Evolutionary conservation across 2,797 vertebrate genomes (phyloP), one percentile per base, ranked within the genome.

Genomic region (Cyprinella venusta): DNA sequence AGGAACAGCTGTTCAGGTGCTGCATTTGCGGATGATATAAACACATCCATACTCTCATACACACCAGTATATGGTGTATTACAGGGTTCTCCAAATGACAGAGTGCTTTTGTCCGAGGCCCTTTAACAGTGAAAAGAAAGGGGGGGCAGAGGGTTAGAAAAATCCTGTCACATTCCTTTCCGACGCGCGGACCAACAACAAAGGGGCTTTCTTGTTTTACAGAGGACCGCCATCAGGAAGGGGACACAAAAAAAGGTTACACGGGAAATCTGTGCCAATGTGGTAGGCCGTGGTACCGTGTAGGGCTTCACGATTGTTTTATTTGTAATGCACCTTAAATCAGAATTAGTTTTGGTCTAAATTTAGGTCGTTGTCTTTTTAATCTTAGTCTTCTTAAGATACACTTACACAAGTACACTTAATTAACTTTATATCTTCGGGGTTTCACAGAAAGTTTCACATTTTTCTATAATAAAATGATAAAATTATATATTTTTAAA

Each of bases 111-210:
- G 94, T 95, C 91, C 92, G 85, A 85, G 90, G 84, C 91, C 93
- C 93, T 94, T 86, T 84, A 72, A 76, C 56, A 80, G 80, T 56
- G 79, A 74, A 63, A 36, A 54, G 64, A n/a, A 72, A 38, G 76
- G 38, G 64, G 80, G 67, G 56, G 54, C 24, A 56, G 76, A 54
- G 50, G 26, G 36, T 69, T 82, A 61, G 76, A 91, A 93, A 94
- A 94, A 92, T 91, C 89, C 91, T 87, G 92, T 93, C 93, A 93
- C 94, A 95, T 95, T 95, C 94, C 94, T 94, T 93, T 94, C 94
- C 90, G 78, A 94, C 89, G 92, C 92, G 88, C 87, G 92, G 92
- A 91, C 92, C 92, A 91, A 92, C 92, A 95, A 95, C 94, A 95
- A 95, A 95, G 92, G 88, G 88, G 91, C 91, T 92, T 93, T 94